Percentiles rank a stretch among this genome's conserved stretches.
Evolutionary conservation across 2,888 invertebrate species (phyloP).

Genomic region (Gerris lacustris): DNA sequence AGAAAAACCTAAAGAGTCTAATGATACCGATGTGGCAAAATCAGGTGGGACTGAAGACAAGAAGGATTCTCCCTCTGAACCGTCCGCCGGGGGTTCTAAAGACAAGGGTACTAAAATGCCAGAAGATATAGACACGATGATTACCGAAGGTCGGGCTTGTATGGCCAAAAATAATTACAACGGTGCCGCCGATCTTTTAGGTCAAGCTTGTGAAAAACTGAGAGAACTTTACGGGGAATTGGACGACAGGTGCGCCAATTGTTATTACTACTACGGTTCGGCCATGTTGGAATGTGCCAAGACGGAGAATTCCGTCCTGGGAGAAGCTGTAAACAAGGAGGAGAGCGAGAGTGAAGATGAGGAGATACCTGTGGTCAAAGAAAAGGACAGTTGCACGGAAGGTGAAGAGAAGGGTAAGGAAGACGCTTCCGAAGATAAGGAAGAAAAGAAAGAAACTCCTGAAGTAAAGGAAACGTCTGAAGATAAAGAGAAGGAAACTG

Average conservation of each 20-base stretch:
- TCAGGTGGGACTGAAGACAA: not conserved
- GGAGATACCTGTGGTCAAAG: slow-evolving; percentile 21
- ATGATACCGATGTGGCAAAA: not conserved
- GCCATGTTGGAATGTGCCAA: slow-evolving; percentile 42
- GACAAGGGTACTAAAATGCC: not conserved
- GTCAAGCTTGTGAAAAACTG: slow-evolving; percentile 28
- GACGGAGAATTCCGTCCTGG: slow-evolving; percentile 21
- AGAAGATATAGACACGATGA: slow-evolving; percentile 36
- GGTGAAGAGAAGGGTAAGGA: slow-evolving; percentile 17
- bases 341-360: slow-evolving; percentile 23
- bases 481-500: slow-evolving; percentile 9
- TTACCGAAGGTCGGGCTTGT: slow-evolving; percentile 63
- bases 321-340: slow-evolving; percentile 22
- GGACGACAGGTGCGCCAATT: slow-evolving; percentile 76
- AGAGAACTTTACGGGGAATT: slow-evolving; percentile 54
- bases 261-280: slow-evolving; percentile 69
- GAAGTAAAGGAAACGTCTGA: slow-evolving; percentile 15
- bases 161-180: slow-evolving; percentile 58
- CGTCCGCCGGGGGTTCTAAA: not conserved
- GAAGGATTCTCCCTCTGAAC: too few species aligned
- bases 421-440: slow-evolving; percentile 14
- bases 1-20: not conserved
- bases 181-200: slow-evolving; percentile 47
- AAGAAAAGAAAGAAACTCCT: slow-evolving; percentile 15
- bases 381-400: slow-evolving; percentile 18